Evolutionary conservation across 2,888 invertebrate species (phyloP).

Genomic region (Sarcophaga variegata): DNA sequence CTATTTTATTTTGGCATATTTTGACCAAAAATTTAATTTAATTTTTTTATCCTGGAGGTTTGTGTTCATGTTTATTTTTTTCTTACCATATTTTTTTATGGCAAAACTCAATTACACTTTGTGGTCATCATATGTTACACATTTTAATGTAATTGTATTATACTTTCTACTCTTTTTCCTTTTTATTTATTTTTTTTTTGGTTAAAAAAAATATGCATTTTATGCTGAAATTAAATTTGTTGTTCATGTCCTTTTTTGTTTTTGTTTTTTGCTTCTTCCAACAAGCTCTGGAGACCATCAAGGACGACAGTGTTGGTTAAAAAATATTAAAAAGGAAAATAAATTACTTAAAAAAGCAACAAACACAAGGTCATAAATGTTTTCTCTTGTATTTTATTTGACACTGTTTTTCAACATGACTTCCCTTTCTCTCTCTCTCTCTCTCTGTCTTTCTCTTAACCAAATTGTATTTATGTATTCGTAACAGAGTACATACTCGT

Average conservation of each 20-base stretch:
- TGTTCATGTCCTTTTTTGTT: not conserved
- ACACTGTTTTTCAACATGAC: not conserved
- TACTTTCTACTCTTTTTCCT: not conserved
- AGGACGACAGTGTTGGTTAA: not conserved
- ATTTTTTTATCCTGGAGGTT: not conserved
- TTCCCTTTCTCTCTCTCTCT: not conserved
- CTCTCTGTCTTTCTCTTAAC: not conserved
- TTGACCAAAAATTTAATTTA: conserved; percentile 36
- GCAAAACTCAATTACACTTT: conserved; percentile 58
- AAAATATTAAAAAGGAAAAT: not conserved
- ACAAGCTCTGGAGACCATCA: not conserved
- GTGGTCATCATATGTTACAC: conserved; percentile 46
- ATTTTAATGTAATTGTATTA: conserved; percentile 54
- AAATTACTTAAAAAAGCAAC: not conserved
- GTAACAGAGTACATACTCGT: not conserved
- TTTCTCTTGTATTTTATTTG: not conserved
- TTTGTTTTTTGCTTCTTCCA: not conserved
- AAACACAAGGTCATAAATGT: not conserved
- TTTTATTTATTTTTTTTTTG: conserved; percentile 1
- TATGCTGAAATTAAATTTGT: conserved; percentile 37
- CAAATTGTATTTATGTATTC: not conserved
- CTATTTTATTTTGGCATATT: not conserved
- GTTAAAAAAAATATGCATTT: conserved; percentile 27
- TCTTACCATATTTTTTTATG: not conserved
- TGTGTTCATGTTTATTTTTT: conserved; percentile 1